Evolutionary conservation across 2,797 vertebrate genomes (phyloP), one percentile per base, ranked within the genome.

Genomic region (Sitta carolinensis): DNA sequence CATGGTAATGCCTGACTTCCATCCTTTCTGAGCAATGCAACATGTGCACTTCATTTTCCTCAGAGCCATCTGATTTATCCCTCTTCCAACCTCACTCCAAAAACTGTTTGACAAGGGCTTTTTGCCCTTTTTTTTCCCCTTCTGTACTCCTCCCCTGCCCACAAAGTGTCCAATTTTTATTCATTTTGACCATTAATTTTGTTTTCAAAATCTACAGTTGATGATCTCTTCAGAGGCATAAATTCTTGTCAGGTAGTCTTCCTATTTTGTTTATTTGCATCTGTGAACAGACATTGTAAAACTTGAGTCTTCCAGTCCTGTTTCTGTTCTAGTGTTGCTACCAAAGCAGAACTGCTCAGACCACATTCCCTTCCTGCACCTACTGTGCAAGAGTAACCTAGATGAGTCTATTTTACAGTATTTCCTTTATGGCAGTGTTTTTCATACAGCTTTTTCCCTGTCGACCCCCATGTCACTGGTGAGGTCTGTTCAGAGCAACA

Each of bases 71-170:
- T 57, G 57, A 79, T 77, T 89, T 87, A 62, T 63, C 20, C 34
- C 5, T 63, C 38, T 83, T 70, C 12, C 42, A 83, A 1, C 5
- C 6, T 63, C 4, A 2, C 10, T 92, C 10, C 17, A 79, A n/a
- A 43, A 67, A 73, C 2, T 3, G 13, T 58, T 75, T 22, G 67
- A 73, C 38, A 54, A 9, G 2, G 13, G 2, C 0, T 30, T 77
- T 83, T 64, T 58, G 36, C 9, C 5, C 30, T 43, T 63, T 40
- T 63, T 40, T 38, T 27, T 4, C 7, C 2, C 0, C 11, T 40
- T 74, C n/a, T 1, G 1, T 22, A 36, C 6, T 4, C 7, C 3
- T 32, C 6, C 5, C 2, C 10, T n/a, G 15, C 5, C 1, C 4
- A 5, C 5, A 7, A 25, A 54, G 3, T 38, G 16, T 47, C 14